Conservation (phyloP, 2,888 invertebrate species). For the Brachypterus glaber region DNA sequence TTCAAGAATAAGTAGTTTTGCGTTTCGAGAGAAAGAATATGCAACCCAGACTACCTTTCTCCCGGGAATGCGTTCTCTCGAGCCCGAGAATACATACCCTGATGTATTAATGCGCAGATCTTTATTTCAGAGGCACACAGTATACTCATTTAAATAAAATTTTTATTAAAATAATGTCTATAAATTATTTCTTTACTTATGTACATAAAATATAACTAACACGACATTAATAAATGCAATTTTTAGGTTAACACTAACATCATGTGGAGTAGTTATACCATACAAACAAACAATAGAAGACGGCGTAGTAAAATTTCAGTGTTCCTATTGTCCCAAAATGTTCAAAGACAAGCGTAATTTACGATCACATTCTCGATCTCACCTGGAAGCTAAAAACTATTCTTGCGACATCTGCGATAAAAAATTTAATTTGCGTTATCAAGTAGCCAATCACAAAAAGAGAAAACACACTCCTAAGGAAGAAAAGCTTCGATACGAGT, state of each 20-base stretch:
- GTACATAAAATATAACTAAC: no score
- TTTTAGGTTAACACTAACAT: neutral
- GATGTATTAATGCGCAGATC: no score
- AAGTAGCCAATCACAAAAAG: conserved; percentile 16
- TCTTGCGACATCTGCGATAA: conserved; percentile 16
- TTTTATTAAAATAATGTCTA: no score
- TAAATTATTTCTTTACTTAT: no score
- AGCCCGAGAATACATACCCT: no score
- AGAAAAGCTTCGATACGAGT: conserved; percentile 28
- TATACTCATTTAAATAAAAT: no score
- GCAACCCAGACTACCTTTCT: no score
- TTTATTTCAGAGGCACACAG: no score
- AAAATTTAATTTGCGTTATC: conserved; percentile 19
- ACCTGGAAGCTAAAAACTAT: conserved; percentile 12
- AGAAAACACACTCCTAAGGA: conserved; percentile 20
- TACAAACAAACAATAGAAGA: conserved; percentile 10
- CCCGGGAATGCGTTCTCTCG: no score
- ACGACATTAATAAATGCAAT: no score
- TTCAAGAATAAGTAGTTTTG: no score
- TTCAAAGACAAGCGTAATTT: conserved; percentile 47
- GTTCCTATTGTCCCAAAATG: conserved; percentile 44
- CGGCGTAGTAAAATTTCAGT: conserved; percentile 46
- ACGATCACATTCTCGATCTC: conserved; percentile 16
- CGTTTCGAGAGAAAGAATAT: no score
- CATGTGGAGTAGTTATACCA: neutral